phyloP scores from a whole-genome alignment of 2,888 invertebrate species.

The Acanthococcus lagerstroemiae region DNA sequence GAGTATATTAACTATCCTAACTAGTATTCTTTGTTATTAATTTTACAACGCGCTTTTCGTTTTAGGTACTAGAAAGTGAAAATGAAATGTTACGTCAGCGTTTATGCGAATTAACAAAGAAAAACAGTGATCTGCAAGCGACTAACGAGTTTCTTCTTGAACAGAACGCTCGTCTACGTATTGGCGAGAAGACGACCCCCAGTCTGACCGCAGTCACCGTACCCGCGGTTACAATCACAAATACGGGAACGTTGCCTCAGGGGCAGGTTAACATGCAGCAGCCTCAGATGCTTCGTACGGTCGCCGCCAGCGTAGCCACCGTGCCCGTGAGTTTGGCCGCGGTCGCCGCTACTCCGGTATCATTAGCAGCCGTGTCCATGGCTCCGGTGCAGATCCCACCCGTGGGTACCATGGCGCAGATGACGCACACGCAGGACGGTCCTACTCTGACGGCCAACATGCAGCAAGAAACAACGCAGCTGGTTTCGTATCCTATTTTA shows the following conservation, averaged over 20 bases:
- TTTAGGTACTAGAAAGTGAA: constrained; percentile 52
- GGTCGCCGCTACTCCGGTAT: constrained; percentile 49
- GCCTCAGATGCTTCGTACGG: constrained; percentile 48
- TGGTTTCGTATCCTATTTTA: constrained; percentile 23
- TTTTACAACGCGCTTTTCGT: background rate
- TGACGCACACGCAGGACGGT: constrained; percentile 13
- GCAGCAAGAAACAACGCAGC: constrained; percentile 2
- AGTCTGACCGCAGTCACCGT: constrained; percentile 49
- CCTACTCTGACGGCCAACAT: background rate
- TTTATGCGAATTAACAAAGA: constrained; percentile 59
- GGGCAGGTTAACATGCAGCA: constrained; percentile 42
- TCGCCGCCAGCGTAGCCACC: constrained; percentile 51
- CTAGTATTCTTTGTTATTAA: background rate
- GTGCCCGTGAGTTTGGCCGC: constrained; percentile 53
- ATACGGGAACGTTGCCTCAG: constrained; percentile 43
- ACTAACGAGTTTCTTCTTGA: constrained; percentile 69
- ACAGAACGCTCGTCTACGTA: constrained; percentile 61
- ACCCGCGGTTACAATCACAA: constrained; percentile 52
- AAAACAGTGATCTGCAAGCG: constrained; percentile 57
- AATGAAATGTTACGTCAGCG: constrained; percentile 55
- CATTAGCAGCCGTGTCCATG: constrained; percentile 49
- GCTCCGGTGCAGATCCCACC: constrained; percentile 48
- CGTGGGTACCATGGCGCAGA: constrained; percentile 31
- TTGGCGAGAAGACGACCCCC: constrained; percentile 47
- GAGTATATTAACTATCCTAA: too few species aligned